Evolutionary conservation across 2,888 invertebrate species (phyloP).

Genomic region (Lasius platythorax): DNA sequence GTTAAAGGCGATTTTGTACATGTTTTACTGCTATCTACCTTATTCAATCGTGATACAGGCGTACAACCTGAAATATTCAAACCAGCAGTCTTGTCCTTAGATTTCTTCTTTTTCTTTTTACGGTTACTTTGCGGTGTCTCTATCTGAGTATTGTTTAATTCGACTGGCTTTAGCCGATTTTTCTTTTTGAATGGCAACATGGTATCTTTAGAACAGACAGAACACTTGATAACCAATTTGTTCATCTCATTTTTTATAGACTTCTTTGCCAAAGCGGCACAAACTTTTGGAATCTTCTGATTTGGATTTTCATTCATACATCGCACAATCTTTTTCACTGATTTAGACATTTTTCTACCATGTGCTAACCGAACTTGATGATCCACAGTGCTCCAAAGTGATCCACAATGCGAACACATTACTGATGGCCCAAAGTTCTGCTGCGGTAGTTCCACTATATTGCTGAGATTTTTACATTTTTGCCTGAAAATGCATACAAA

Average conservation of each 20-base stretch:
- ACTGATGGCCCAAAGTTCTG: conserved; percentile 76
- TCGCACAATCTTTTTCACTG: conserved; percentile 72
- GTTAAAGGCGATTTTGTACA: conserved; percentile 3
- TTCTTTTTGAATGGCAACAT: conserved; percentile 76
- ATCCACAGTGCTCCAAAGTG: conserved; percentile 76
- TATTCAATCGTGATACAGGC: conserved; percentile 27
- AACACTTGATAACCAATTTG: conserved; percentile 79
- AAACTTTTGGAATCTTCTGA: conserved; percentile 69
- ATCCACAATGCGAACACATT: conserved; percentile 80
- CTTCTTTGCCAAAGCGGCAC: conserved; percentile 74
- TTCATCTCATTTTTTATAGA: conserved; percentile 77
- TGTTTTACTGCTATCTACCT: conserved; percentile 32
- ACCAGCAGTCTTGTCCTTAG: conserved; percentile 85
- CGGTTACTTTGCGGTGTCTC: conserved; percentile 48
- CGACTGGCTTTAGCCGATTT: conserved; percentile 66
- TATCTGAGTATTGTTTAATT: conserved; percentile 6
- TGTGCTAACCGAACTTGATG: conserved; percentile 72
- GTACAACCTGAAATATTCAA: conserved; percentile 79
- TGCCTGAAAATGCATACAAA: conserved; percentile 64
- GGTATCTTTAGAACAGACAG: conserved; percentile 77
- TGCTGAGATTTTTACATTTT: conserved; percentile 71
- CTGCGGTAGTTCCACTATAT: conserved; percentile 72
- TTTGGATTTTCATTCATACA: conserved; percentile 49
- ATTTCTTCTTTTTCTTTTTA: conserved; percentile 82
- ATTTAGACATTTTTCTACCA: conserved; percentile 72